Base-by-base conservation (phyloP, 2,888 invertebrate species). In the Torymus aiolomorphi region DNA sequence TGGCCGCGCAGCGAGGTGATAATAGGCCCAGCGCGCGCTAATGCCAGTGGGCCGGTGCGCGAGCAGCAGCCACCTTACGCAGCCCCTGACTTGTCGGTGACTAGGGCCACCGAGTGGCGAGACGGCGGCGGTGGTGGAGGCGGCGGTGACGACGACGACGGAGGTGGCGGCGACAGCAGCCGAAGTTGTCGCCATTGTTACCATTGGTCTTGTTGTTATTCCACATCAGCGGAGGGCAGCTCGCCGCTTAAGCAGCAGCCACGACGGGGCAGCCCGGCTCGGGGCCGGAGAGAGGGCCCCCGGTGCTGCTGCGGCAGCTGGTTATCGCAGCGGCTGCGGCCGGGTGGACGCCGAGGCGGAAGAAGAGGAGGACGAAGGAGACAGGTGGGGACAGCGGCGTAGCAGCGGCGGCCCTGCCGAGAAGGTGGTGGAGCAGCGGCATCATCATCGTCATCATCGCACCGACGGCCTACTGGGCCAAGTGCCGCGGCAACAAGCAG, bases 211-310 rank as follows among this genome's bases (percentile, higher is more conserved):
- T 8, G 8, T 1, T 42, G 8, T 42, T 10, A 8, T 42, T 1
- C 8, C 42, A 42, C 16, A 20, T 14, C 11, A 31, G 69, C 56
- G 42, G 56, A 18, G 57, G 20, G 24, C 24, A 16, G 42, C 18
- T 42, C 67, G 76, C 66, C 67, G 71, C 42, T 51, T 42, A 54
- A 4, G 52, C 57, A 54, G 65, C 81, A 62, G 70, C 79, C 24
- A 83, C 86, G 87, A 89, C 90, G 88, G 90, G 90, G 90, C 90
- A 87, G 89, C 89, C 90, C 88, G 86, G 89, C 88, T 86, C 88
- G 88, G 90, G 89, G 88, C 87, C 73, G 80, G 84, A 85, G 85
- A 86, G 86, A 87, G 84, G 88, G 89, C 88, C 90, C 89, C 89
- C 89, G 90, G 89, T 88, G 20, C 20, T 20, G 20, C 20, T 20